Base-by-base conservation (phyloP, 2,113 vertebrate genomes). In the Hypocryptadius cinnamomeus region DNA sequence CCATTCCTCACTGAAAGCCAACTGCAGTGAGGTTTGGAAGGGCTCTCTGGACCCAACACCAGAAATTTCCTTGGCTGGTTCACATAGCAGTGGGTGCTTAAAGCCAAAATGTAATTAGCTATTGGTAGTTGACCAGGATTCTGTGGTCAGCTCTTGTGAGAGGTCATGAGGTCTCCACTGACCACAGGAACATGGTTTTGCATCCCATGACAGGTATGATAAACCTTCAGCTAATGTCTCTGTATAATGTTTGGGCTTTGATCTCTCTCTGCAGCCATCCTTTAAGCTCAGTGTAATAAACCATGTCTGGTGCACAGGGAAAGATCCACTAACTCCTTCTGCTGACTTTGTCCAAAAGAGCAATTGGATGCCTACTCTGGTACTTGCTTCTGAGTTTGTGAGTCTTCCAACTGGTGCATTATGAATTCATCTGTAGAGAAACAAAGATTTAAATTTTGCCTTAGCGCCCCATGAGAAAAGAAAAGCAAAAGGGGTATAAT, bases 171-270 rank as follows among this genome's bases (percentile, higher is more conserved):
- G 86, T 81, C 88, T 88, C 25, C 61, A 33, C 5, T 91, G 82
- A 88, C 89, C 91, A 90, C 87, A 94, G 94, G 89, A 92, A 80
- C 76, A 72, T 64, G 79, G 76, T 69, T 91, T 92, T 86, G 31
- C 64, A 87, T 80, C 87, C 72, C 79, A 35, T 60, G 72, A 86
- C 59, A 89, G 59, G 45, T 53, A 42, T 20, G 73, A 85, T 59
- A 68, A 87, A 88, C 82, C 82, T 60, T 48, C 20, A 9, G 60
- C 60, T 79, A 61, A 68, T 68, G 76, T 35, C 64, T 91, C 60
- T 37, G n/a, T 39, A 1, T 30, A 39, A 76, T 5, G 45, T 3
- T 66, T 4, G 5, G 74, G 85, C 93, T 96, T 96, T 96, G 89
- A 92, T 92, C 39, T 91, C 81, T 35, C 57, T 33, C 61, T 76